Percentiles rank a stretch among this genome's conserved stretches.
Evolutionary conservation across 2,888 invertebrate species (phyloP).

Genomic region (Agriopis leucophaearia): DNA sequence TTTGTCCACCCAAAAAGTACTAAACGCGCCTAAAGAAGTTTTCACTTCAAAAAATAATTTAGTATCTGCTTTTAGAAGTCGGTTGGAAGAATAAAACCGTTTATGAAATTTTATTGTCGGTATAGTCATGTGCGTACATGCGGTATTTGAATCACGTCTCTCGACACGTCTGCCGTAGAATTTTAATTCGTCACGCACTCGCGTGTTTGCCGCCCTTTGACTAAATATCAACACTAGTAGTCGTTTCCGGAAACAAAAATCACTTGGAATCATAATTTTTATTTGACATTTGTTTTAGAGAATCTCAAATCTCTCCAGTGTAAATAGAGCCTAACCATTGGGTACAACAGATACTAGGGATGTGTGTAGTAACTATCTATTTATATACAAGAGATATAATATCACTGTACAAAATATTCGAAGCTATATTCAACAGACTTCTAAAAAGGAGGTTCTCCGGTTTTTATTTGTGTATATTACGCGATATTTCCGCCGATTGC

Average conservation of each 20-base stretch:
- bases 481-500: too few species aligned
- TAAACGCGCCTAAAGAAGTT: too few species aligned
- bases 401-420: not conserved
- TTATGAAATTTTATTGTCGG: constrained; percentile 18
- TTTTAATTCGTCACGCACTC: constrained; percentile 42
- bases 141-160: constrained; percentile 37
- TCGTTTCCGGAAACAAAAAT: constrained; percentile 2
- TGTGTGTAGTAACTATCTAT: not conserved
- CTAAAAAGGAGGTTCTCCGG: too few species aligned
- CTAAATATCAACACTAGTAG: constrained; percentile 19
- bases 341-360: not conserved
- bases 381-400: not conserved
- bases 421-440: not conserved
- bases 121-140: constrained; percentile 22
- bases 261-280: not conserved
- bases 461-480: too few species aligned
- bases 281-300: not conserved
- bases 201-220: constrained; percentile 20
- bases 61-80: too few species aligned
- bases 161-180: constrained; percentile 38
- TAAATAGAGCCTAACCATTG: constrained; percentile 1
- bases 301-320: constrained; percentile 14
- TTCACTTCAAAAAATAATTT: too few species aligned
- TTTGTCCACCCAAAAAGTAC: too few species aligned
- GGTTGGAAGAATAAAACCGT: constrained; percentile 1